Evolutionary conservation across 2,113 vertebrate species (phyloP), one percentile per base, ranked within the genome.

Genomic region (Gobiocypris rarus): DNA sequence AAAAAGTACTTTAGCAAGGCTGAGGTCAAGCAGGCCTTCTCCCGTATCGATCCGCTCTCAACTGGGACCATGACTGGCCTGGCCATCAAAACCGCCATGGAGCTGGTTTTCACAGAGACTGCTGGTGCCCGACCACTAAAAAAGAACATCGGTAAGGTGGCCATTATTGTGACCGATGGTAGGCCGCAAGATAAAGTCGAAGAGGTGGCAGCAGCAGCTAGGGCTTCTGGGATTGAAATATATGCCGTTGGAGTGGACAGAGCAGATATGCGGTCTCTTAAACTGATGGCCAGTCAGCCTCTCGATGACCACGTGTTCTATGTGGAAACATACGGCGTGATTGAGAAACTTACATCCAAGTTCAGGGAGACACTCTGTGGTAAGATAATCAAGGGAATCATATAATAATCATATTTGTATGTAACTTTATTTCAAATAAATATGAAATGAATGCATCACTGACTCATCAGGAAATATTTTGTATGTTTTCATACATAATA

Each of bases 31-130:
- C 92, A 92, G 74, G 97, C 97, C 0, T 70, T 99, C 83, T 94
- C 93, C 0, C 93, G 81, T 7, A 93, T 98, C 0, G 88, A 93
- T 31, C 97, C 97, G 6, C 93, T 99, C 19, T 94, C 98, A 3
- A 94, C 97, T 0, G 98, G 98, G 87, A 99, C 98, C 15, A 98
- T 99, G 98, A 98, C 96, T 0, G 97, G 98, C 43, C 90, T 97
- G 82, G 97, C 98, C 90, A 97, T 99, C 88, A 96, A 95, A 87
- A 95, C 94, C 0, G 94, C 97, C 1, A 92, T 98, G 94, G 94
- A 97, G 1, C 91, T 95, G 83, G 95, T 93, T 45, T 98, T 98
- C 90, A 94, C 94, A 0, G 90, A 91, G 69, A 92, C 94, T 24
- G 94, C 96, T 0, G 97, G 97, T 4, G 95, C 95, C 9, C 94